Evolutionary conservation across 1,140 invertebrate genomes (phyloP), one percentile per base, ranked within the genome.

Genomic region (Drosophila guanche): DNA sequence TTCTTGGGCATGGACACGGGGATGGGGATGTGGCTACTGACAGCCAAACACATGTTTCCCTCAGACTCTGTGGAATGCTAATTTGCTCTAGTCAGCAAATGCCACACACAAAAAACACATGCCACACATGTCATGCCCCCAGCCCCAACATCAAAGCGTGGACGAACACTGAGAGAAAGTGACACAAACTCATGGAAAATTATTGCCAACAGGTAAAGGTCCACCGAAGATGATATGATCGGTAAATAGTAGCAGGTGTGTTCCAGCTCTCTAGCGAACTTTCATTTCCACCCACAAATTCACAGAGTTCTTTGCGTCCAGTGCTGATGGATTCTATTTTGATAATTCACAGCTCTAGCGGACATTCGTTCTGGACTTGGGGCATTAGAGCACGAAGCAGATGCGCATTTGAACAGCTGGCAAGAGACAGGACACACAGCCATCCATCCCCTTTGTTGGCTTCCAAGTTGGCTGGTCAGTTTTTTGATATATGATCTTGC

Each of bases 21-120:
- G 42, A 42, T 8, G 22, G 6, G 5, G 23, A 12, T 2, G 37
- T 8, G 12, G 42, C 33, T 40, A 53, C 51, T 77, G 72, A 73
- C 76, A 84, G 72, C 56, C 29, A 22, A 85, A 85, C 80, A 85
- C 83, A 86, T 85, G 80, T 86, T 83, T 33, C 45, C 65, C 70
- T 37, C 33, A 37, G 33, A 37, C 33, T 37, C 10, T 37, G 33
- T 37, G 33, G 56, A 70, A 84, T 84, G 79, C 79, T 84, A 84
- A 84, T 85, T 85, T 81, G 73, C 81, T 81, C 45, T 23, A 77
- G 72, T 61, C 57, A 76, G 76, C 76, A 68, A 76, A 76, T 66
- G 63, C 25, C 25, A 27, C 25, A 27, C 33, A 86, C 62, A 51
- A 62, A 72, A 67, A 59, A 42, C 63, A 57, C 52, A 48, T 40